Percentiles rank a stretch among this genome's conserved stretches.
Evolutionary conservation across 2,113 vertebrate genomes (phyloP).

Genomic region (Pomatostomus ruficeps): DNA sequence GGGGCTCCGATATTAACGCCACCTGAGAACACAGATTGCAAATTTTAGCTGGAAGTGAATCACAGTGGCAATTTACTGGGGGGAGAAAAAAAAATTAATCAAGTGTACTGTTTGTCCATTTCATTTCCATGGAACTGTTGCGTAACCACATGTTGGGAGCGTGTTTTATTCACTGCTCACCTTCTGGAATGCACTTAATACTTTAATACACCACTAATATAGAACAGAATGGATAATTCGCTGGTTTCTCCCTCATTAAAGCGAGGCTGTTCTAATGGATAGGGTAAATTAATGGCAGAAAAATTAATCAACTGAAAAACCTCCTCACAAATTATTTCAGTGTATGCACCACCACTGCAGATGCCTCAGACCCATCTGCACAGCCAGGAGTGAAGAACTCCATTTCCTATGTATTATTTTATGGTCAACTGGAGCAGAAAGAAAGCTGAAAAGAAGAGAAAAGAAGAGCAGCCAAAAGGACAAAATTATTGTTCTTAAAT

Average conservation of each 20-base stretch:
- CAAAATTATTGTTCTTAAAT: not conserved
- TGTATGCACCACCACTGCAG: not conserved
- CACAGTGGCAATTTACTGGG: slow-evolving; percentile 8
- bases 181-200: slow-evolving; percentile 47
- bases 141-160: slow-evolving; percentile 39
- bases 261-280: not conserved
- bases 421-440: not conserved
- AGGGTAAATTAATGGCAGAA: not conserved
- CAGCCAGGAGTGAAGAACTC: not conserved
- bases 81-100: not conserved
- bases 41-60: slow-evolving; percentile 58
- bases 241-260: not conserved
- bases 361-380: not conserved
- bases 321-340: not conserved
- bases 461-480: not conserved
- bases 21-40: slow-evolving; percentile 49
- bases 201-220: slow-evolving; percentile 21
- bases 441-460: not conserved
- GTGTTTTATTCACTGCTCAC: slow-evolving; percentile 40
- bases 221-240: not conserved
- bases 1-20: slow-evolving; percentile 44
- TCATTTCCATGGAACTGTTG: slow-evolving; percentile 53
- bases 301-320: not conserved
- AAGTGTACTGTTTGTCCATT: slow-evolving; percentile 47
- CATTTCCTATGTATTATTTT: not conserved